Conservation (phyloP, 92 coral and sea anemone species). For the Scolanthus callimorphus region DNA sequence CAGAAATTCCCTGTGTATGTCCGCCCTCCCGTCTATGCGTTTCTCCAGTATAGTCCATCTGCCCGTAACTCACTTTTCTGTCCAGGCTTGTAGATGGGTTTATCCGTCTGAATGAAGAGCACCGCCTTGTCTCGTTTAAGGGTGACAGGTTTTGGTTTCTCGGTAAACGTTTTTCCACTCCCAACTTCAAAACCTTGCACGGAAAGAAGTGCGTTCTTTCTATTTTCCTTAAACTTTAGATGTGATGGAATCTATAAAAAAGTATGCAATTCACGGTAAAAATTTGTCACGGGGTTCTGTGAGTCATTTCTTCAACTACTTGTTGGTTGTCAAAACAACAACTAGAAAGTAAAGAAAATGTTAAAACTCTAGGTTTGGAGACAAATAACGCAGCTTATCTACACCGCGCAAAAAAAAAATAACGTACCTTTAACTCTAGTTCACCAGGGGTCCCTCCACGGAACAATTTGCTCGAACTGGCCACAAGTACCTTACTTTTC, state of each 20-base stretch:
- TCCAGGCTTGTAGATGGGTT: slow-evolving; percentile 97
- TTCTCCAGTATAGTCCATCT: no score
- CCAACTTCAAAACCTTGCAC: slow-evolving; percentile 11
- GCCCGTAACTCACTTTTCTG: slow-evolving; percentile 87
- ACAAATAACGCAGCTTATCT: neutral
- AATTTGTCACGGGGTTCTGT: neutral
- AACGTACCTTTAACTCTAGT: slow-evolving; percentile 30
- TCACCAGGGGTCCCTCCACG: slow-evolving; percentile 26
- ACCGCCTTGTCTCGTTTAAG: slow-evolving; percentile 21
- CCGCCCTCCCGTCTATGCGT: no score
- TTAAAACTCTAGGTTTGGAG: neutral
- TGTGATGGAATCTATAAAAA: neutral
- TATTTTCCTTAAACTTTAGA: slow-evolving; percentile 1
- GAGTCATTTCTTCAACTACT: neutral
- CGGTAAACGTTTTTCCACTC: neutral
- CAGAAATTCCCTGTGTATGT: no score
- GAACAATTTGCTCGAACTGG: slow-evolving; percentile 7
- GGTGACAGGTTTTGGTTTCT: slow-evolving; percentile 26
- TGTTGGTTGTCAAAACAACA: no score
- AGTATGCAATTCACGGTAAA: neutral
- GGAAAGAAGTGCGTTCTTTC: slow-evolving; percentile 9
- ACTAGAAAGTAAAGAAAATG: no score
- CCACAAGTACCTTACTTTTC: neutral
- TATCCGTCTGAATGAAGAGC: slow-evolving; percentile 89
- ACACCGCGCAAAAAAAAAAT: neutral